Conservation (phyloP, 2,797 vertebrate species). For the Premnoplex brunnescens region DNA sequence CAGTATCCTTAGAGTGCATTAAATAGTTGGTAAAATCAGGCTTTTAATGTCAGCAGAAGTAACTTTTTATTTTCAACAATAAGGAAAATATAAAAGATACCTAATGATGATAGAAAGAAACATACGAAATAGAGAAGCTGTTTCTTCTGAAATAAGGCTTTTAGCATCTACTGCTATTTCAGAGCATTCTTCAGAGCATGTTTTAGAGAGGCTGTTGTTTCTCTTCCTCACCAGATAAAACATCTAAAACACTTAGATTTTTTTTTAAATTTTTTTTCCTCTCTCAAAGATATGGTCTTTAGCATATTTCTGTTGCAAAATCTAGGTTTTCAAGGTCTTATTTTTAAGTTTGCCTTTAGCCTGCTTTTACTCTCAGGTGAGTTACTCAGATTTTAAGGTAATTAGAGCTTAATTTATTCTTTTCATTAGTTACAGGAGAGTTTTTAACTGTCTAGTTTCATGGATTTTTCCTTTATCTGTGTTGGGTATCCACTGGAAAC, state of each 20-base stretch:
- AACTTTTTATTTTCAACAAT: slow-evolving; percentile 52
- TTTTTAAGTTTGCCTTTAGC: background rate
- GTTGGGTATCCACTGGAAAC: background rate
- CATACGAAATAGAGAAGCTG: background rate
- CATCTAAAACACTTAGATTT: background rate
- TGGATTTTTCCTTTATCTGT: background rate
- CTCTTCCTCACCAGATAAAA: background rate
- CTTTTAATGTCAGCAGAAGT: slow-evolving; percentile 75
- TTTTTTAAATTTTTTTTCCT: background rate
- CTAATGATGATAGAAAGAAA: background rate
- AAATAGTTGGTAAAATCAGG: slow-evolving; percentile 88
- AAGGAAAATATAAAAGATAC: background rate
- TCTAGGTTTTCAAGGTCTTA: background rate
- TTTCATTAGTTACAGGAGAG: background rate
- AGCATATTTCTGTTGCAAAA: background rate
- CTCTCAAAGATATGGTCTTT: background rate
- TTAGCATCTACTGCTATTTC: background rate
- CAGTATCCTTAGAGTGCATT: slow-evolving; percentile 89
- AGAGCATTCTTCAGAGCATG: background rate
- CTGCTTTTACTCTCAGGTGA: background rate
- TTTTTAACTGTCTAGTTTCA: background rate
- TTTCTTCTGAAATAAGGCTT: background rate
- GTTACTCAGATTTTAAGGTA: background rate
- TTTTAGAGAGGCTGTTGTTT: background rate
- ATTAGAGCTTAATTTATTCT: background rate